Percentiles rank a stretch among this genome's conserved stretches.
Conservation (phyloP, 2,797 vertebrate genomes). For the Mastacembelus armatus region DNA sequence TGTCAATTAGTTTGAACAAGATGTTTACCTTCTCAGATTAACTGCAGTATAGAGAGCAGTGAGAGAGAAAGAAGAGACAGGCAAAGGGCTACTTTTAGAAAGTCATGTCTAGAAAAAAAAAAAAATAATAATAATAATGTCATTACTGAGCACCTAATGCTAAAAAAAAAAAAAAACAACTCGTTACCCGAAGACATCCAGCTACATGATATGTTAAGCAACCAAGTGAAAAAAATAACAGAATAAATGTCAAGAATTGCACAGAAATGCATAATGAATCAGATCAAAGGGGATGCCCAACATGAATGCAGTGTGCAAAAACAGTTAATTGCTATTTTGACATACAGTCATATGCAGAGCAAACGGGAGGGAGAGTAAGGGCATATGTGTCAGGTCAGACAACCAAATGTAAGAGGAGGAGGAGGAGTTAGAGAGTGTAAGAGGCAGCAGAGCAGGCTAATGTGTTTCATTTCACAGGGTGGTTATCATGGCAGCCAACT, state of each 20-base stretch:
- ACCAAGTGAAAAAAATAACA: constrained; percentile 17
- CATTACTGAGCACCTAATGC: constrained; percentile 2
- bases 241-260: constrained; percentile 6
- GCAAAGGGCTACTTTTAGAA: constrained; percentile 15
- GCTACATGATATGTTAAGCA: neutral
- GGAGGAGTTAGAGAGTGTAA: constrained; percentile 28
- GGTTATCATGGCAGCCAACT: constrained; percentile 50
- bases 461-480: constrained; percentile 48
- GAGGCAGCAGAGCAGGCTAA: constrained; percentile 52
- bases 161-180: constrained; percentile 15
- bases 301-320: constrained; percentile 9
- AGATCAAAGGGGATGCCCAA: neutral
- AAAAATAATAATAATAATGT: constrained; percentile 35
- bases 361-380: constrained; percentile 18
- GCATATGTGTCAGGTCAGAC: constrained; percentile 37
- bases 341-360: constrained; percentile 6
- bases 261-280: constrained; percentile 10
- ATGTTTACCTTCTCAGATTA: constrained; percentile 56
- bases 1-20: constrained; percentile 63
- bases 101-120: neutral
- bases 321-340: constrained; percentile 31
- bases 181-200: neutral
- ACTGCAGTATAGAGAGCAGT: constrained; percentile 22
- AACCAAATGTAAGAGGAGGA: constrained; percentile 35
- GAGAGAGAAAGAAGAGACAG: neutral